phyloP scores from a whole-genome alignment of 2,888 invertebrate genomes.

The Lasius platythorax region DNA sequence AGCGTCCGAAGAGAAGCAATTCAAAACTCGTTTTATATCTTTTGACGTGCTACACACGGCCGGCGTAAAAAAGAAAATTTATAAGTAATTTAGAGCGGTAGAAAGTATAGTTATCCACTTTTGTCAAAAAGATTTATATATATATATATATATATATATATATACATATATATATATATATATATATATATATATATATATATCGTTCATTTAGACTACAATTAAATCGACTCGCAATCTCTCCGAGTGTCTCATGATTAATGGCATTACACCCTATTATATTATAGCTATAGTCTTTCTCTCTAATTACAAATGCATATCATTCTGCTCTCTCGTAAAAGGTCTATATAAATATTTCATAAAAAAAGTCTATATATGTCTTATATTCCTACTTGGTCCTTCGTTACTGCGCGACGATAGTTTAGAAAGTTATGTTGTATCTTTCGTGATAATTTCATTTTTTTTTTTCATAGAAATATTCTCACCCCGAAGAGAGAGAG shows the following conservation, averaged over 20 bases:
- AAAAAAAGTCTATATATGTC: slow-evolving; percentile 2
- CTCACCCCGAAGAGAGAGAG: not conserved
- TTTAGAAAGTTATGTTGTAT: not conserved
- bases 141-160: not conserved
- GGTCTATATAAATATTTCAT: slow-evolving; percentile 12
- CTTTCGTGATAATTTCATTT: slow-evolving; percentile 23
- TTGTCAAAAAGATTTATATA: slow-evolving; percentile 66
- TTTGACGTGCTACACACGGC: slow-evolving; percentile 11
- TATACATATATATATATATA: slow-evolving; percentile 42
- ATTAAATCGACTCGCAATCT: slow-evolving; percentile 66
- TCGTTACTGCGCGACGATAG: not conserved
- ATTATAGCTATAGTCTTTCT: not conserved
- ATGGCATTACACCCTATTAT: slow-evolving; percentile 1
- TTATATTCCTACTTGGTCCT: slow-evolving; percentile 23
- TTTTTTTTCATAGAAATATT: not conserved
- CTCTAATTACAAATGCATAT: slow-evolving; percentile 22
- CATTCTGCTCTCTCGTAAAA: not conserved
- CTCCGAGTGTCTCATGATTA: slow-evolving; percentile 45
- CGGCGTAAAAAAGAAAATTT: slow-evolving; percentile 25
- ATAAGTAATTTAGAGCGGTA: slow-evolving; percentile 48
- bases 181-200: not conserved
- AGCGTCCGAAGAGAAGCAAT: slow-evolving; percentile 35
- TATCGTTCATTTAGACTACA: slow-evolving; percentile 59
- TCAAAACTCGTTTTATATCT: slow-evolving; percentile 37
- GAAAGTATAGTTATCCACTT: slow-evolving; percentile 57